phyloP scores from a whole-genome alignment of 2,888 invertebrate genomes.

The Thalpophila matura region DNA sequence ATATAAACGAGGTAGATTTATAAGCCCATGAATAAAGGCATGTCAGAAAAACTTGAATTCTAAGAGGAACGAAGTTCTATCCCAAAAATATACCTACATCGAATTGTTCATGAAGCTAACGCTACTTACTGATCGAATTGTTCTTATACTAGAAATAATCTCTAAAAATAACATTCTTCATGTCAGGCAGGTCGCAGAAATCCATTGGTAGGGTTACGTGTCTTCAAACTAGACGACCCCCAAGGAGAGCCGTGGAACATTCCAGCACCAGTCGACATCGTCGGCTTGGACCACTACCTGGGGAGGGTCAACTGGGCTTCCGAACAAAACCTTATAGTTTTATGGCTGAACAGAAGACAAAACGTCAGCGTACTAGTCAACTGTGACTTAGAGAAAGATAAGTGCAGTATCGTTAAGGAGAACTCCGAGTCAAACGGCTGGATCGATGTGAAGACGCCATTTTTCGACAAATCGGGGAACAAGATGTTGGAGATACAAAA shows the following conservation, averaged over 20 bases:
- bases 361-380: constrained; percentile 92
- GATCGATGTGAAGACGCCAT: constrained; percentile 91
- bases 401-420: constrained; percentile 83
- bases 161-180: constrained; percentile 49
- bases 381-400: constrained; percentile 87
- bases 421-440: constrained; percentile 92
- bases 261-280: constrained; percentile 89
- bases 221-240: constrained; percentile 88
- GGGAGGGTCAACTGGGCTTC: constrained; percentile 94
- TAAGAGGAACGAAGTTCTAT: no score
- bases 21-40: no score
- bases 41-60: no score
- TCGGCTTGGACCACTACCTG: constrained; percentile 92
- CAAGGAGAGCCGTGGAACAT: constrained; percentile 79
- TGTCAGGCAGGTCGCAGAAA: constrained; percentile 93
- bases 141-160: neutral
- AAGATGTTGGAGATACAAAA: constrained; percentile 85
- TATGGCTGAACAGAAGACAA: constrained; percentile 97
- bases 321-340: constrained; percentile 92
- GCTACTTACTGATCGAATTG: no score
- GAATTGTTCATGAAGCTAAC: no score
- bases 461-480: constrained; percentile 85
- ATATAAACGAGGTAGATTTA: no score
- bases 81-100: no score
- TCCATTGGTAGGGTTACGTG: constrained; percentile 93